These are phyloP conservation scores for Otus scops DNA, from an alignment of 2,797 vertebrate genomes.

Conservation along the genomic window DNA sequence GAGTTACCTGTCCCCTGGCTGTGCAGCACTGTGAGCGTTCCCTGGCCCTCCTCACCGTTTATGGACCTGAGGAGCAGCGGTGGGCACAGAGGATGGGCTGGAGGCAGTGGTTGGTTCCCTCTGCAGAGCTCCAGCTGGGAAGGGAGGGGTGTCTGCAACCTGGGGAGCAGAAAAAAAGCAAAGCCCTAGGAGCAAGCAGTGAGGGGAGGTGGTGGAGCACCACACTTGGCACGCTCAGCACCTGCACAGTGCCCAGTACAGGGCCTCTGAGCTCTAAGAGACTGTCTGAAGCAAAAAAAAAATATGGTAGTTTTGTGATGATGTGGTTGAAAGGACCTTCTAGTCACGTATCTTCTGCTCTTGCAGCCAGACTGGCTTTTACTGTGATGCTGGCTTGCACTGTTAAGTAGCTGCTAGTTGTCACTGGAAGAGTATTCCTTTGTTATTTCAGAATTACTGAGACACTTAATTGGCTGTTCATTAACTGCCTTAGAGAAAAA, in stretches of 20 bases:
- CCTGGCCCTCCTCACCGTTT: neutral
- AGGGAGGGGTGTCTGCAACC: neutral
- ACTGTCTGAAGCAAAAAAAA: neutral
- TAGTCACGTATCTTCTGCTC: neutral
- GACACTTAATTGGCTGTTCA: slow-evolving; percentile 19
- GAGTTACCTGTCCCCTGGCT: neutral
- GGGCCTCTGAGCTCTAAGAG: neutral
- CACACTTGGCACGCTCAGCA: accelerated
- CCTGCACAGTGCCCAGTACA: no score
- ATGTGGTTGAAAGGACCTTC: neutral
- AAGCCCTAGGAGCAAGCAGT: neutral
- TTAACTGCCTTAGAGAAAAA: slow-evolving; percentile 39
- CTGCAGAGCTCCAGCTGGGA: neutral
- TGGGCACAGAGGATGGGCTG: neutral
- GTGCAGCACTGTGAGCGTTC: accelerated
- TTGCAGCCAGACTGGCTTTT: neutral
- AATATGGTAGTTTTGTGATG: neutral
- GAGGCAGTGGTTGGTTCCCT: neutral
- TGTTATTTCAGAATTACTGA: neutral
- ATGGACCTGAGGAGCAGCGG: neutral
- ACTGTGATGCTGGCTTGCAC: neutral
- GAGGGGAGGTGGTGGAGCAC: neutral
- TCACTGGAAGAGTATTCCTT: neutral
- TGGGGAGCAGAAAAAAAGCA: no score
- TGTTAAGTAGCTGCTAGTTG: neutral